Evolutionary conservation across 1,140 invertebrate species (phyloP).

Genomic region (Tyrophagus putrescentiae): DNA sequence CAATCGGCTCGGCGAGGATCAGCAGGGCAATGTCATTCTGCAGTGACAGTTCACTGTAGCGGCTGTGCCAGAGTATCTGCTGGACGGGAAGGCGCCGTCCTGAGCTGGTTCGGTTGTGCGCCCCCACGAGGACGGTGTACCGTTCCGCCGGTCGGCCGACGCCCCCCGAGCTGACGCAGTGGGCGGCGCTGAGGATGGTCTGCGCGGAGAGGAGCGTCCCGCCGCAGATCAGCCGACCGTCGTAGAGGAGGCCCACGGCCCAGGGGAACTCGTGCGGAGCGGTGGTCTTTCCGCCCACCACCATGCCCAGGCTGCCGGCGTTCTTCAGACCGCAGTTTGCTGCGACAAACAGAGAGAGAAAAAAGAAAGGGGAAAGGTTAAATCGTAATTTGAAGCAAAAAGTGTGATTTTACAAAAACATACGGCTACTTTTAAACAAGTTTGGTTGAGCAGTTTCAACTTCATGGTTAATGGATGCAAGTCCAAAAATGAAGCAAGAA

Average conservation of each 20-base stretch:
- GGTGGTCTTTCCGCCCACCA: conserved; percentile 1
- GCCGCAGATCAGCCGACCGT: conserved; percentile 43
- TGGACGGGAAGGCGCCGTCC: conserved; percentile 4
- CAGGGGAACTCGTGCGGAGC: not conserved
- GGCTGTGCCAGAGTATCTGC: conserved; percentile 21
- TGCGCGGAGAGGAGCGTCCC: conserved; percentile 68
- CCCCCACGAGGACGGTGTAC: conserved; percentile 12
- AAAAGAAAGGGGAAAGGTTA: no score
- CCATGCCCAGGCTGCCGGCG: not conserved
- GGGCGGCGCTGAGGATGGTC: conserved; percentile 53
- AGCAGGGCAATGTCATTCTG: conserved; percentile 27
- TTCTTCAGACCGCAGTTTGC: no score
- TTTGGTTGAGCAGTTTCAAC: no score
- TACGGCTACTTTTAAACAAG: no score
- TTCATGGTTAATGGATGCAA: no score
- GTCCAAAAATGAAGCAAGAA: no score
- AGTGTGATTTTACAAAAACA: no score
- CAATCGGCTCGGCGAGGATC: conserved; percentile 8
- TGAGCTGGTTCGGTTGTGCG: not conserved
- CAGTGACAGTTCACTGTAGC: conserved; percentile 18
- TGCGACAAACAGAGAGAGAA: no score
- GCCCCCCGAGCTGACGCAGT: conserved; percentile 32
- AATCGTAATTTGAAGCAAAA: no score
- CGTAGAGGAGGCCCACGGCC: not conserved
- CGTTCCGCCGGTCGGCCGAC: not conserved